These are phyloP conservation scores for Numenius arquata DNA, from an alignment of 2,113 vertebrate species.

Conservation along the genomic window DNA sequence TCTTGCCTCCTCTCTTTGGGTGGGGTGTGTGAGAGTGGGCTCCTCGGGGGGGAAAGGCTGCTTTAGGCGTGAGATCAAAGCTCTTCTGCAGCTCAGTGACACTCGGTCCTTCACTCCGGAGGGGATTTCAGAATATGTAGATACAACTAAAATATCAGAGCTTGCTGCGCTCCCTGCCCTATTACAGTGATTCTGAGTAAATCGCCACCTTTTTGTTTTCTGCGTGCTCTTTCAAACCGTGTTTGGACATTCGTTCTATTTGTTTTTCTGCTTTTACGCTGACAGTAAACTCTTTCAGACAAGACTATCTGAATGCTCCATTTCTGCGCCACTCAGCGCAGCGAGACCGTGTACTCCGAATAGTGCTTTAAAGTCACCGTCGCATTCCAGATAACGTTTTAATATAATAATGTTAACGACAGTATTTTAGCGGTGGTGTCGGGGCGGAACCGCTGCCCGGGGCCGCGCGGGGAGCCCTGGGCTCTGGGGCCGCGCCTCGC, in stretches of 20 bases:
- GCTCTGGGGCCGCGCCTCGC: neutral
- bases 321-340: fast-evolving
- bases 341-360: neutral
- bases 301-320: fast-evolving
- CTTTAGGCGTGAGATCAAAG: neutral
- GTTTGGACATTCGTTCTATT: neutral
- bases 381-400: neutral
- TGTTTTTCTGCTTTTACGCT: neutral
- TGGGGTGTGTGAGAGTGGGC: neutral
- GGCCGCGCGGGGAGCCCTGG: neutral
- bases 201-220: neutral
- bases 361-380: neutral
- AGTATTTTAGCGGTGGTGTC: neutral
- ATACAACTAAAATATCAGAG: neutral
- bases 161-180: neutral
- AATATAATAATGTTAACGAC: neutral
- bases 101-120: neutral
- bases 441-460: neutral
- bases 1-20: neutral
- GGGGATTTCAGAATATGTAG: neutral
- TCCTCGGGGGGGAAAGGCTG: neutral
- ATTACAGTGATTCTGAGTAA: neutral
- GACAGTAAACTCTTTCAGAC: neutral
- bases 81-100: neutral
- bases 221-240: neutral